Evolutionary conservation across 2,113 vertebrate genomes (phyloP).

Genomic region (Muscicapa adusta): DNA sequence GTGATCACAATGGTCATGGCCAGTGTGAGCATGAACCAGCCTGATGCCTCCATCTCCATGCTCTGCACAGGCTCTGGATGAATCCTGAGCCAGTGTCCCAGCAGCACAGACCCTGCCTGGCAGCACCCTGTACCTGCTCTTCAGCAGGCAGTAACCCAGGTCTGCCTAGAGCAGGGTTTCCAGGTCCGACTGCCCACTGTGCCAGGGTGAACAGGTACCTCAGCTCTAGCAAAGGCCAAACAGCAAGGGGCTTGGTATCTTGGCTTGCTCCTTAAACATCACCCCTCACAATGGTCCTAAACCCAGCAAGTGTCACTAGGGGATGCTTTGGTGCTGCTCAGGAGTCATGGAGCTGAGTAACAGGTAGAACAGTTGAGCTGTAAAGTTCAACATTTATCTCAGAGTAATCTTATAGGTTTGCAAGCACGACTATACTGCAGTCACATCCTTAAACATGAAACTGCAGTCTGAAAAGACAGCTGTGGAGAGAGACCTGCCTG

Average conservation of each 20-base stretch:
- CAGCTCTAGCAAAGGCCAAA: neutral
- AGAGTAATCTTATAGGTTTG: neutral
- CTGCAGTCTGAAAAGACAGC: neutral
- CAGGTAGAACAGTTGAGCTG: neutral
- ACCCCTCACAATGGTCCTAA: neutral
- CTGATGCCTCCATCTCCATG: neutral
- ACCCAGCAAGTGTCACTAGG: neutral
- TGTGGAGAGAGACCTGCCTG: neutral
- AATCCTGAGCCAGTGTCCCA: neutral
- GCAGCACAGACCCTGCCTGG: neutral
- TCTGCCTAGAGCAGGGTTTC: neutral
- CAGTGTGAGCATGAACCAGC: fast-evolving
- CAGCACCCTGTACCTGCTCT: neutral
- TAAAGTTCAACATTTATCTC: neutral
- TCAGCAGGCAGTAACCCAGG: neutral
- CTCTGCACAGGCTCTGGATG: neutral
- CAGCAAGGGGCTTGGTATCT: neutral
- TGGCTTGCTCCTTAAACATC: neutral
- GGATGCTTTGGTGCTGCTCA: neutral
- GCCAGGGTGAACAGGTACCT: neutral
- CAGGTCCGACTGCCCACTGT: neutral
- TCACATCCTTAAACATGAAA: neutral
- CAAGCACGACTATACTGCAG: neutral
- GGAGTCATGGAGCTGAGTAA: neutral
- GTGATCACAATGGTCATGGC: neutral